Evolutionary conservation across 2,888 invertebrate genomes (phyloP), one percentile per base, ranked within the genome.

Genomic region (Hydriomena furcata): DNA sequence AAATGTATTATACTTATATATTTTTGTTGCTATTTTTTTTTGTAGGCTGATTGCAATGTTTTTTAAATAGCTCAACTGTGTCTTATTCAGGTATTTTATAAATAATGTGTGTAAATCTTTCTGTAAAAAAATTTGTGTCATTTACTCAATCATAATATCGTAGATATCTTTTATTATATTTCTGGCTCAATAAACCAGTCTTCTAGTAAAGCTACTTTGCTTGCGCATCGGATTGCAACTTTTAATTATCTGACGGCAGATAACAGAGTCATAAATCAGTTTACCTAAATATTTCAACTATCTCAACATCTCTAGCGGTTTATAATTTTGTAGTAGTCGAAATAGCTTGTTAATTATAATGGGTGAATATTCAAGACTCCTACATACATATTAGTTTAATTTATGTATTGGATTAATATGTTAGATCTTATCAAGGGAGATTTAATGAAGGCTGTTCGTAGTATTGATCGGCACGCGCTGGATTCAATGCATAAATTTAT

Each of bases 361-460:
- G 62, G 64, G 55, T 51, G 65, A 65, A 61, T 60, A 68, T 63
- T 62, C 60, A 58, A 49, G 58, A 64, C 65, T 63, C 63, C 60
- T 65, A 68, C 73, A 61, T 65, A 63, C 57, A 66, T 70, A 66
- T 67, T 70, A 68, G 53, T 52, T 61, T 68, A 70, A 71, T 70
- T 72, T 75, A 73, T 75, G 61, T 66, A 68, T 63, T 58, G 64
- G 58, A 71, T 72, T 68, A 71, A 70, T 70, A 69, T 64, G 66
- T 72, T 42, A 66, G 76, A 76, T 75, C 38, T 65, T 70, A 76
- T 76, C 76, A 35, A 1, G 36, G 52, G 55, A 52, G 55, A 55
- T 56, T 60, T 52, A 61, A 60, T 59, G 58, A 65, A 63, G 63
- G 60, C 55, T 55, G 60, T 61, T 58, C 38, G 32, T 55, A n/a